Conservation (phyloP, 2,888 invertebrate genomes). For the Chymomyza caudatula region DNA sequence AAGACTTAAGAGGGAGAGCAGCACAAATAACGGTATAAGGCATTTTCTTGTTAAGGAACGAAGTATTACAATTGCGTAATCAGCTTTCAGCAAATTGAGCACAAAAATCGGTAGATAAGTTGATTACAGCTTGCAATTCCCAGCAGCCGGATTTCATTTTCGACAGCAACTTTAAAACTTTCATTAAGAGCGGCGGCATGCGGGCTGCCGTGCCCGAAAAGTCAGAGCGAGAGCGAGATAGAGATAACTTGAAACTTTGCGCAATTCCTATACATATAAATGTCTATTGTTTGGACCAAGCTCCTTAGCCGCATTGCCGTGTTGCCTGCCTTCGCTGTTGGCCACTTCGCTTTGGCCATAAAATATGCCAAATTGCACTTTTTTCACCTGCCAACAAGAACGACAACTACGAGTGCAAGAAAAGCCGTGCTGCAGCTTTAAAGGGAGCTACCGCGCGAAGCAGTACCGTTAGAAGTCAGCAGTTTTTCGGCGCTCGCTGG, state of each 20-base stretch:
- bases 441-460: conserved; percentile 13
- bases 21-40: not conserved
- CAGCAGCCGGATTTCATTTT: conserved; percentile 7
- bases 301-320: not conserved
- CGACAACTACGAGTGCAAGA: not conserved
- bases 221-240: not conserved
- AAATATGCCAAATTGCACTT: conserved; percentile 42
- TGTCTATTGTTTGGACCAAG: not conserved
- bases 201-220: not conserved
- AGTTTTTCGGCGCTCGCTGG: conserved; percentile 17
- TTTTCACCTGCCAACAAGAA: conserved; percentile 11
- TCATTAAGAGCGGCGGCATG: not conserved
- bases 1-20: not conserved
- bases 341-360: conserved; percentile 17
- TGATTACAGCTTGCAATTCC: conserved; percentile 17
- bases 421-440: not conserved
- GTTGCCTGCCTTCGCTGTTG: not conserved
- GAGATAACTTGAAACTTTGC: not conserved
- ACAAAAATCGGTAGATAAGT: conserved; percentile 33
- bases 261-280: too few relatives aligned
- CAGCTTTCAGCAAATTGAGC: conserved; percentile 39
- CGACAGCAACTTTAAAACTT: conserved; percentile 1
- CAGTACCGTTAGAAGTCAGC: conserved; percentile 18
- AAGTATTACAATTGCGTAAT: conserved; percentile 31
- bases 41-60: not conserved